Evolutionary conservation across 2,113 vertebrate genomes (phyloP).

Genomic region (Sapayoa aenigma): DNA sequence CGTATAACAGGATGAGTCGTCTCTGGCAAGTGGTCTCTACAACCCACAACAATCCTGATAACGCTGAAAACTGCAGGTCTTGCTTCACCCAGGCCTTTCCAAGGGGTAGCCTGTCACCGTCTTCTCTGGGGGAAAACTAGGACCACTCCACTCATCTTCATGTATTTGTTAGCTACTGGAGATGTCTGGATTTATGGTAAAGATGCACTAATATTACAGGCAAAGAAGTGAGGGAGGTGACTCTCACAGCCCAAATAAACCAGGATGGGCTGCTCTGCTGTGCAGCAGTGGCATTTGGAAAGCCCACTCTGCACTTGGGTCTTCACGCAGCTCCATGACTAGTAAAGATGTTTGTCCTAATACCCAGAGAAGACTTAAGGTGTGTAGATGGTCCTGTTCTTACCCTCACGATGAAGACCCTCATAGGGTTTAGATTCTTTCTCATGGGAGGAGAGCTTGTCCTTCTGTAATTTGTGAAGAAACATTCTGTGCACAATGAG

Average conservation of each 20-base stretch:
- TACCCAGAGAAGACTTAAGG: neutral
- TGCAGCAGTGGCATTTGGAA: neutral
- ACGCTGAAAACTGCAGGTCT: neutral
- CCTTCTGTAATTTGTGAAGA: neutral
- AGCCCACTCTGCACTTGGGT: neutral
- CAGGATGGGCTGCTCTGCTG: neutral
- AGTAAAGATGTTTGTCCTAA: neutral
- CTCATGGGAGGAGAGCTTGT: neutral
- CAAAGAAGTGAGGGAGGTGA: neutral
- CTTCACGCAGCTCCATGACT: neutral
- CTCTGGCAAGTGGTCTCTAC: neutral
- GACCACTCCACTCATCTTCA: neutral
- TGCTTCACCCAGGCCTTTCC: neutral
- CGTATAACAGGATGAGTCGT: accelerated
- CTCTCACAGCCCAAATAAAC: neutral
- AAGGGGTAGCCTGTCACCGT: neutral
- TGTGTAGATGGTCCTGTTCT: neutral
- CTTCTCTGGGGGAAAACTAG: neutral
- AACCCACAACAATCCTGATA: neutral
- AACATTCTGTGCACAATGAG: neutral
- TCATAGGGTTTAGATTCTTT: neutral
- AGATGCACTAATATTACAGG: neutral
- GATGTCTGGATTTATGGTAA: neutral
- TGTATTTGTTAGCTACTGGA: neutral
- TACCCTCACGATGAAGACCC: neutral